These are phyloP conservation scores for Metopia argyrocephala DNA, from an alignment of 2,888 invertebrate species.

Conservation along the genomic window DNA sequence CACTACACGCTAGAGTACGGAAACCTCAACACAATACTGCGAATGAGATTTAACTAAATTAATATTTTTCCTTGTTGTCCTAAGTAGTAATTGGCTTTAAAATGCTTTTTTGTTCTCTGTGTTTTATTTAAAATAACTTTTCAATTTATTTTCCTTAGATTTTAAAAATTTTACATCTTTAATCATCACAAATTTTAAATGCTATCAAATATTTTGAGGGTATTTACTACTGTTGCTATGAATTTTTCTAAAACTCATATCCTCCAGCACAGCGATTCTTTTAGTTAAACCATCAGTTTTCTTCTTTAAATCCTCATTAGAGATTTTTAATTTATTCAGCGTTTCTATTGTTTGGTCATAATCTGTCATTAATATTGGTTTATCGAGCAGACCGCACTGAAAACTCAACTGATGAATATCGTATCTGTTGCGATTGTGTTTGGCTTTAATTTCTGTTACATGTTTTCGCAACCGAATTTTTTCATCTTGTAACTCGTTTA, in stretches of 20 bases:
- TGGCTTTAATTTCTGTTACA: conserved; percentile 67
- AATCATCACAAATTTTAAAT: too few relatives aligned
- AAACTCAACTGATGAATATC: conserved; percentile 67
- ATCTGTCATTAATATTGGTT: conserved; percentile 72
- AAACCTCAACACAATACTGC: too few relatives aligned
- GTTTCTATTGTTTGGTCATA: conserved; percentile 70
- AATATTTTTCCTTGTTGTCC: too few relatives aligned
- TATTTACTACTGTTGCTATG: too few relatives aligned
- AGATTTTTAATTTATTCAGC: conserved; percentile 44
- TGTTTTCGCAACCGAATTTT: conserved; percentile 60
- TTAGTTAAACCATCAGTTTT: conserved; percentile 19
- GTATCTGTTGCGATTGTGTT: conserved; percentile 66
- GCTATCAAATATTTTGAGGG: too few relatives aligned
- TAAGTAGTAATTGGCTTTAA: too few relatives aligned
- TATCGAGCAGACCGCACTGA: conserved; percentile 72
- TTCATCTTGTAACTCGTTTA: conserved; percentile 53
- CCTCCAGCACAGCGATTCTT: conserved; percentile 22
- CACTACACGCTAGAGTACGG: too few relatives aligned
- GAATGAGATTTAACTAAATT: too few relatives aligned
- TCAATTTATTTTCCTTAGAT: too few relatives aligned
- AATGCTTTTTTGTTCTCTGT: too few relatives aligned
- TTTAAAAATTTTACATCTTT: too few relatives aligned
- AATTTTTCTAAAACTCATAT: neutral
- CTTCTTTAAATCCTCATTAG: conserved; percentile 60
- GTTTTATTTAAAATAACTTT: too few relatives aligned